Conservation (phyloP, 2,797 vertebrate species). For the Eulemur coronatus region DNA sequence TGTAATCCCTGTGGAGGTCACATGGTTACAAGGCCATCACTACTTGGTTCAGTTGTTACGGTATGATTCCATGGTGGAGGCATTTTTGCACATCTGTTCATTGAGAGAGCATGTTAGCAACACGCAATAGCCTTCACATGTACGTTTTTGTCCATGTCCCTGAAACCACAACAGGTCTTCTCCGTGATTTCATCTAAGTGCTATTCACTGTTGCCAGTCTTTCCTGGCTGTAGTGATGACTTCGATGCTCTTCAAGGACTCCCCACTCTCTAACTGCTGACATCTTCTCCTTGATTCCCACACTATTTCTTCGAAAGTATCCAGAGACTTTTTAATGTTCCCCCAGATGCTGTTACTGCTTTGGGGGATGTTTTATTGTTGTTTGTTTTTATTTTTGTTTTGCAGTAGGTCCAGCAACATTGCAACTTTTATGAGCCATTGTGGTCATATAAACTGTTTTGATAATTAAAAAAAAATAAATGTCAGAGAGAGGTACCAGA, state of each 20-base stretch:
- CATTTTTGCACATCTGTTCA: not conserved
- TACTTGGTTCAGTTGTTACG: not conserved
- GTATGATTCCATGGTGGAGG: not conserved
- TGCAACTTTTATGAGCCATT: not conserved
- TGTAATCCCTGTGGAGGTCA: not conserved
- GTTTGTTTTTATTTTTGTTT: not conserved
- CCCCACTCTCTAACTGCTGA: not conserved
- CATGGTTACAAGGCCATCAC: not conserved
- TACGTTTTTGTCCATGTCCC: not conserved
- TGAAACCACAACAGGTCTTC: not conserved
- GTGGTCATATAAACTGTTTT: not conserved
- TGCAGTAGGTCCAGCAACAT: not conserved
- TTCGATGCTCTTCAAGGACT: not conserved
- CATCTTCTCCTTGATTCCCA: not conserved
- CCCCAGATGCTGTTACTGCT: not conserved
- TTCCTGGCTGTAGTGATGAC: not conserved
- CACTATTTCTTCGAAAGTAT: not conserved
- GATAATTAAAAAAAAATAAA: not conserved
- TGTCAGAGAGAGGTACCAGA: not conserved
- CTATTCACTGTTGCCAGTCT: not conserved
- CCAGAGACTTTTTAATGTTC: not conserved
- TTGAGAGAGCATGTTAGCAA: not conserved
- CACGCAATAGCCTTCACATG: accelerated
- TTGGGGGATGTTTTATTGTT: not conserved
- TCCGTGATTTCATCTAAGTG: not conserved